Evolutionary conservation across 2,113 vertebrate species (phyloP).

Genomic region (Trinectes maculatus): DNA sequence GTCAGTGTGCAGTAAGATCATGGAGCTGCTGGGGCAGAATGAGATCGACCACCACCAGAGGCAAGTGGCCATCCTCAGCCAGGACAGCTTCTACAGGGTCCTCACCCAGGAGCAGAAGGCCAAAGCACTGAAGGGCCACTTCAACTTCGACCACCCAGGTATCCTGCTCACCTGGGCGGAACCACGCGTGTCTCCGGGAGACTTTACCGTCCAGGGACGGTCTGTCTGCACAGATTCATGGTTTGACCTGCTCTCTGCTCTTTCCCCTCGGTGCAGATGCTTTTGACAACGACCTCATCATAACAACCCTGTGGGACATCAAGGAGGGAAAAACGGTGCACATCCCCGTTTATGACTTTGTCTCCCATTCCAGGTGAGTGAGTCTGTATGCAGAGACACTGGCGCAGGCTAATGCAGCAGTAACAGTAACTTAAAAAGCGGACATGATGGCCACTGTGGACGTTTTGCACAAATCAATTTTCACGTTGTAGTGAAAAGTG

Average conservation of each 20-base stretch:
- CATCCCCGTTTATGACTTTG: constrained; percentile 95
- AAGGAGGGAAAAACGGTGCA: constrained; percentile 91
- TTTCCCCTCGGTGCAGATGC: constrained; percentile 82
- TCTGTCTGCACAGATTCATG: no score
- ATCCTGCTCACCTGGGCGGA: constrained; percentile 2
- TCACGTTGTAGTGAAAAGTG: neutral
- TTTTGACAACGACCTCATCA: constrained; percentile 93
- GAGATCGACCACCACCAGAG: constrained; percentile 92
- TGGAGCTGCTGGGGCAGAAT: constrained; percentile 93
- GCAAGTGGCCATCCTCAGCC: constrained; percentile 93
- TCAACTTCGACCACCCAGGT: constrained; percentile 97
- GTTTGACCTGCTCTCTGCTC: neutral
- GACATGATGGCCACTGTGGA: neutral
- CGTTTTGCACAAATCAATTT: neutral
- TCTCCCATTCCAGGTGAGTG: constrained; percentile 91
- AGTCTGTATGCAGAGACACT: neutral
- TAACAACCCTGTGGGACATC: constrained; percentile 89
- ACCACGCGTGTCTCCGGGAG: neutral
- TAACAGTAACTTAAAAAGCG: neutral
- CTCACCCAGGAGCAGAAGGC: constrained; percentile 92
- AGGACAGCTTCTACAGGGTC: constrained; percentile 94
- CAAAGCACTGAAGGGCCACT: constrained; percentile 92
- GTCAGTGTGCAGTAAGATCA: constrained; percentile 92
- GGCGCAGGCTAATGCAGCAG: neutral
- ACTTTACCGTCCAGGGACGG: no score